phyloP scores from a whole-genome alignment of 2,888 invertebrate genomes.

The Pollenia angustigena region DNA sequence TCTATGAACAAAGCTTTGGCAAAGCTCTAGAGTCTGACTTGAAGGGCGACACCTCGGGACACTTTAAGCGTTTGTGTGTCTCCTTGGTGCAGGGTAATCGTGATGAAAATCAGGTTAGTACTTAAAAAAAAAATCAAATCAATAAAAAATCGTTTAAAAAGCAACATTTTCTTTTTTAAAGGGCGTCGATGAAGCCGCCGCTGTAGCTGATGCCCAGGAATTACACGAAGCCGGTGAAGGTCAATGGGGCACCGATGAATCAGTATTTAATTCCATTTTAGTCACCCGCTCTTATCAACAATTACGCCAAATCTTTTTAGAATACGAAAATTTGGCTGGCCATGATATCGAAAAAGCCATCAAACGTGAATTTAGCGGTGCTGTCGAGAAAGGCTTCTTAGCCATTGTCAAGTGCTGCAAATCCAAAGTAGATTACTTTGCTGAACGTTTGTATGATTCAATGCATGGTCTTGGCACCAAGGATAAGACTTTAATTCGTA shows the following conservation, averaged over 20 bases:
- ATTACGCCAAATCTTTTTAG: constrained; percentile 92
- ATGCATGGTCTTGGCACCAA: constrained; percentile 96
- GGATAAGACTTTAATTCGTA: constrained; percentile 95
- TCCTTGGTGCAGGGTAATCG: constrained; percentile 95
- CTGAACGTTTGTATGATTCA: constrained; percentile 93
- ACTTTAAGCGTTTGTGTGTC: constrained; percentile 95
- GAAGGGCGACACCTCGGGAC: constrained; percentile 97
- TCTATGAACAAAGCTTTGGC: constrained; percentile 93
- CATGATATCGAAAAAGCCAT: constrained; percentile 94
- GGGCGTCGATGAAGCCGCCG: constrained; percentile 91
- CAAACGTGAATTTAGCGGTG: constrained; percentile 95
- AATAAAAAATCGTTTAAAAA: background rate
- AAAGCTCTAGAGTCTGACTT: constrained; percentile 93
- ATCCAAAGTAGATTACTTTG: constrained; percentile 96
- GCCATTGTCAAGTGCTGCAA: constrained; percentile 95
- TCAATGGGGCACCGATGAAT: constrained; percentile 96
- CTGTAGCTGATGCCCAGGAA: constrained; percentile 92
- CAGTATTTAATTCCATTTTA: constrained; percentile 93
- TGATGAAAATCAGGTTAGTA: constrained; percentile 89
- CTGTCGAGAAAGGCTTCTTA: constrained; percentile 92
- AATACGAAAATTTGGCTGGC: constrained; percentile 92
- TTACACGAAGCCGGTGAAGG: constrained; percentile 91
- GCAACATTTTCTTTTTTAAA: constrained; percentile 78
- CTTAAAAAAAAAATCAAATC: background rate
- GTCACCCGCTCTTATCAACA: constrained; percentile 95